phyloP scores from a whole-genome alignment of 2,113 vertebrate species.

The Gadus macrocephalus region DNA sequence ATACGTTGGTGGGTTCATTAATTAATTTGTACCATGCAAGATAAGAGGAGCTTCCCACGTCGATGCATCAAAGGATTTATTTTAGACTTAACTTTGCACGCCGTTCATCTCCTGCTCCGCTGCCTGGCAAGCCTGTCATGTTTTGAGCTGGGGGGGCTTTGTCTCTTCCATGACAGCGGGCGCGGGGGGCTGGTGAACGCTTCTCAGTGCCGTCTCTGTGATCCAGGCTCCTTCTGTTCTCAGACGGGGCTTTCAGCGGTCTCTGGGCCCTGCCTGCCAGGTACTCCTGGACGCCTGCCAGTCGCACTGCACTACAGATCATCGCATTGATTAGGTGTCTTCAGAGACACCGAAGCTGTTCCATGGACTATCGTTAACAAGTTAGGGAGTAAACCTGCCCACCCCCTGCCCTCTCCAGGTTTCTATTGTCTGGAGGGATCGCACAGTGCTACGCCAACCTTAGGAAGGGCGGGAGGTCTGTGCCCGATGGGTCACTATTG shows the following conservation, averaged over 20 bases:
- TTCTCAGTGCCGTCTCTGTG: constrained; percentile 70
- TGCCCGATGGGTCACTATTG: constrained; percentile 86
- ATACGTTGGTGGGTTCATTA: too few relatives aligned
- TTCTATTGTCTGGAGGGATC: constrained; percentile 73
- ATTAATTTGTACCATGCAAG: too few relatives aligned
- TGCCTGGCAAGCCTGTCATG: too few relatives aligned
- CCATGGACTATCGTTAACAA: not conserved
- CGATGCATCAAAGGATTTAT: too few relatives aligned
- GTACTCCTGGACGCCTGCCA: constrained; percentile 36
- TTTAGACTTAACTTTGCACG: too few relatives aligned
- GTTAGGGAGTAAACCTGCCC: not conserved
- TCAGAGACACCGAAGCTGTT: not conserved
- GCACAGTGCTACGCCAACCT: constrained; percentile 56
- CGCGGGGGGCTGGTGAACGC: constrained; percentile 56
- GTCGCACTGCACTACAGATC: not conserved
- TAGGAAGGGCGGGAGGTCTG: constrained; percentile 56
- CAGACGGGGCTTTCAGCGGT: constrained; percentile 61
- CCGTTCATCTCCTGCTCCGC: too few relatives aligned
- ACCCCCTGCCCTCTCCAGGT: constrained; percentile 41
- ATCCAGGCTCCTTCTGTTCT: constrained; percentile 77
- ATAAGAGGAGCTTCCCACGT: too few relatives aligned
- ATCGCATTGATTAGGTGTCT: too few relatives aligned
- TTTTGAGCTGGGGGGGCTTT: not conserved
- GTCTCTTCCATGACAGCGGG: constrained; percentile 48
- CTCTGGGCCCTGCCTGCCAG: constrained; percentile 70